Conservation (phyloP, 2,888 invertebrate species). For the Tetragonula carbonaria region DNA sequence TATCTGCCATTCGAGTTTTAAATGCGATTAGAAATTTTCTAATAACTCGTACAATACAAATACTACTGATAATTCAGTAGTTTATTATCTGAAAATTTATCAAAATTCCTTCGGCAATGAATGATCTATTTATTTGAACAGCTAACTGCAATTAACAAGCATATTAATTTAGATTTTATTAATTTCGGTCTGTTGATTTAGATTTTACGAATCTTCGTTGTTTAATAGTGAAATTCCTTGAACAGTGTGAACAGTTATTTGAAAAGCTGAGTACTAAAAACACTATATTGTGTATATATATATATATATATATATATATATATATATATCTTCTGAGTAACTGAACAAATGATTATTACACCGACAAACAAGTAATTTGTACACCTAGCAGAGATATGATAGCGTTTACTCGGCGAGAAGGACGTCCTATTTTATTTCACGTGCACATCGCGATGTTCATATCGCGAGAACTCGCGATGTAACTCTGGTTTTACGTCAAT, state of each 20-base stretch:
- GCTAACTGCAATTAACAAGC: background rate
- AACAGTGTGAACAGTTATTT: accelerated
- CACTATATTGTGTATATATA: background rate
- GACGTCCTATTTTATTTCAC: background rate
- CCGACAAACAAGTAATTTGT: background rate
- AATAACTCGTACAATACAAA: too few relatives aligned
- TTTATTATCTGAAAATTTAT: background rate
- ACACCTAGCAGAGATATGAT: background rate
- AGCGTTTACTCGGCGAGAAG: background rate
- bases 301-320: background rate
- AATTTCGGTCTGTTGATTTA: background rate
- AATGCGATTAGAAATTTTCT: too few relatives aligned
- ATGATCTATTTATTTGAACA: background rate
- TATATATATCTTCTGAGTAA: background rate
- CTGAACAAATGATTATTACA: background rate
- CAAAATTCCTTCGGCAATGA: background rate
- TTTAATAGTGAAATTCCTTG: background rate
- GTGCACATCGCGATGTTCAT: too few relatives aligned
- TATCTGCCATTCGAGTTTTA: background rate
- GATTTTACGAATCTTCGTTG: background rate
- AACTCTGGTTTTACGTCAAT: background rate
- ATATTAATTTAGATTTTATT: background rate
- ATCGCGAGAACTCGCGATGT: background rate
- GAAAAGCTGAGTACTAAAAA: background rate
- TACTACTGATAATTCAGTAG: background rate